These are phyloP conservation scores for Chydorus sphaericus DNA, from an alignment of 2,888 invertebrate species.

Conservation along the genomic window DNA sequence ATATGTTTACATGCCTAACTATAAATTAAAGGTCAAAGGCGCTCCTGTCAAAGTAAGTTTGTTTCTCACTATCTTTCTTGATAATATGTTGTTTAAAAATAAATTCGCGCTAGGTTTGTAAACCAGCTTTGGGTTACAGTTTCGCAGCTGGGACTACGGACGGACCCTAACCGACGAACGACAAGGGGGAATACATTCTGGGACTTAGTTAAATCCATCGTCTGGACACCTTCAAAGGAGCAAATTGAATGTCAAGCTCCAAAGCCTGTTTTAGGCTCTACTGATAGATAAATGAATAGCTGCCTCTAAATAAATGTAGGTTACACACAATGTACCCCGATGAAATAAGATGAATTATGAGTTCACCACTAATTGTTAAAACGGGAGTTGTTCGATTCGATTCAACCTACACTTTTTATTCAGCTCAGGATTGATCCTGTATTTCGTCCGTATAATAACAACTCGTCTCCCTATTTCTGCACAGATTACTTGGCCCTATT, in stretches of 20 bases:
- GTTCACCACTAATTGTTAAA: no score
- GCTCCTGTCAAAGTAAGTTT: not conserved
- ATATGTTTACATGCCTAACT: constrained; percentile 67
- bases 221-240: constrained; percentile 44
- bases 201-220: constrained; percentile 50
- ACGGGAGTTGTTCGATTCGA: no score
- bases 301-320: no score
- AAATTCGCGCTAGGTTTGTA: constrained; percentile 65
- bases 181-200: constrained; percentile 59
- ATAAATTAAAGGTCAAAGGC: constrained; percentile 24
- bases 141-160: constrained; percentile 87
- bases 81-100: no score
- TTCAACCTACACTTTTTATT: no score
- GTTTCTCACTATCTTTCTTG: no score
- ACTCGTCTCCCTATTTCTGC: not conserved
- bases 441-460: no score
- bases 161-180: constrained; percentile 72
- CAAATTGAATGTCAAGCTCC: constrained; percentile 67
- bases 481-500: constrained; percentile 66
- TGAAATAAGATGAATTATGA: no score
- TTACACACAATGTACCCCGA: no score
- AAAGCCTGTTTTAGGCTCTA: constrained; percentile 77
- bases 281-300: no score
- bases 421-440: no score
- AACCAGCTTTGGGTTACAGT: constrained; percentile 85